phyloP scores from a whole-genome alignment of 35 echinoderm and acorn worm species.

The Hemicentrotus pulcherrimus region DNA sequence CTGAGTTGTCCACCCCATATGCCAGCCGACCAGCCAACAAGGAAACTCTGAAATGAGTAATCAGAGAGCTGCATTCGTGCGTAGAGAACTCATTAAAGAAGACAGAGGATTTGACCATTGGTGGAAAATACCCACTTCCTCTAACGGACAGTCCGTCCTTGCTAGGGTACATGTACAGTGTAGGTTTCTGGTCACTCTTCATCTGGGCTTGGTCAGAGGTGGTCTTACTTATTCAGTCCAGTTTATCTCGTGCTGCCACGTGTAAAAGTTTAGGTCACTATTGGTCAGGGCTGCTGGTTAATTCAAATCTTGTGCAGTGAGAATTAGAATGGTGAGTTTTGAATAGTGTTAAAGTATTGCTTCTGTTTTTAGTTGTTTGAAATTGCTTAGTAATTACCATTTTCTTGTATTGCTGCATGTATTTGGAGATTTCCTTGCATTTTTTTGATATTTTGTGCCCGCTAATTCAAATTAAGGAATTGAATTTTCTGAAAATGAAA shows the following conservation, averaged over 20 bases:
- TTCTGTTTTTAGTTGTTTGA: background rate
- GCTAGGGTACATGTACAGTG: background rate
- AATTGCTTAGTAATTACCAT: background rate
- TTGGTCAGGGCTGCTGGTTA: background rate
- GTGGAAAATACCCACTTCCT: conserved; percentile 10
- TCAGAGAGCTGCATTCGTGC: background rate
- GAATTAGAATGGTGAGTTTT: background rate
- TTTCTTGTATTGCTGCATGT: background rate
- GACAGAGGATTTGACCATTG: background rate
- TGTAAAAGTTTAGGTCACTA: background rate
- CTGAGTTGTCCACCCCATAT: background rate
- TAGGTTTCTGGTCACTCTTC: background rate
- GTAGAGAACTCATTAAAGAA: background rate
- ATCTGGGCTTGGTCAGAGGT: background rate
- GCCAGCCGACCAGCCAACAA: background rate
- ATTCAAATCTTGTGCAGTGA: background rate
- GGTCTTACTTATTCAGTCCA: background rate
- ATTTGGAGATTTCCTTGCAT: background rate
- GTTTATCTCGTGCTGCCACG: background rate
- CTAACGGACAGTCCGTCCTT: background rate
- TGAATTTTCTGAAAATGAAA: too few relatives aligned
- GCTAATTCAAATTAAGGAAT: background rate
- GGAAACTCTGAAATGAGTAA: background rate
- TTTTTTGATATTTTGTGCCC: background rate
- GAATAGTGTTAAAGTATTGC: background rate